Conservation (phyloP, 2,888 invertebrate genomes). For the Aquatica leii region DNA sequence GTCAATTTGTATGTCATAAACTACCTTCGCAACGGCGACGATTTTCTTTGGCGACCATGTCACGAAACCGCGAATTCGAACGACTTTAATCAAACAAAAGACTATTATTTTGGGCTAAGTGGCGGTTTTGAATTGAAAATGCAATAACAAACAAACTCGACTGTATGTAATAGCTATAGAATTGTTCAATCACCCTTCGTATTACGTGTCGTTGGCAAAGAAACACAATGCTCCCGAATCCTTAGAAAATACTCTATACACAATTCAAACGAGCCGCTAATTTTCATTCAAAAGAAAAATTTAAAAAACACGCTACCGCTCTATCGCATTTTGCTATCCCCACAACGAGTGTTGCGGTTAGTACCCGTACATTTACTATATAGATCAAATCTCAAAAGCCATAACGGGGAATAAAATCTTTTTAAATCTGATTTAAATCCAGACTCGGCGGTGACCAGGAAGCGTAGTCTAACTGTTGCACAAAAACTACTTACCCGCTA, state of each 20-base stretch:
- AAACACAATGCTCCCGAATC: conserved; percentile 37
- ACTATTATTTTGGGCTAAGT: conserved; percentile 22
- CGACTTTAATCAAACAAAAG: conserved; percentile 22
- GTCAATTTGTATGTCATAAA: neutral
- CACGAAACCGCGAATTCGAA: no score
- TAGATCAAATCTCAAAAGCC: conserved; percentile 17
- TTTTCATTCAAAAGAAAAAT: neutral
- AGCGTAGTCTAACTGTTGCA: no score
- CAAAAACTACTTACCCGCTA: conserved; percentile 58
- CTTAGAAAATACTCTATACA: conserved; percentile 26
- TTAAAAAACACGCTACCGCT: conserved; percentile 11
- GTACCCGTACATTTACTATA: conserved; percentile 10
- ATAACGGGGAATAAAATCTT: neutral
- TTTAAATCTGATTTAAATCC: neutral
- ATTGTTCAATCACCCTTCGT: conserved; percentile 33
- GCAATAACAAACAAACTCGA: conserved; percentile 32
- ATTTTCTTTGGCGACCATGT: no score
- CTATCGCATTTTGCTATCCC: conserved; percentile 13
- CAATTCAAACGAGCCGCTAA: conserved; percentile 20
- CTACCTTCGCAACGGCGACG: no score
- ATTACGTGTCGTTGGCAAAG: conserved; percentile 24
- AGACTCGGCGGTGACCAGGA: neutral
- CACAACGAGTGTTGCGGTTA: conserved; percentile 24
- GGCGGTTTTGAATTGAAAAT: conserved; percentile 15
- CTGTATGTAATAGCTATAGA: conserved; percentile 20